phyloP scores from a whole-genome alignment of 2,888 invertebrate genomes.

The Eupeodes latifasciatus region DNA sequence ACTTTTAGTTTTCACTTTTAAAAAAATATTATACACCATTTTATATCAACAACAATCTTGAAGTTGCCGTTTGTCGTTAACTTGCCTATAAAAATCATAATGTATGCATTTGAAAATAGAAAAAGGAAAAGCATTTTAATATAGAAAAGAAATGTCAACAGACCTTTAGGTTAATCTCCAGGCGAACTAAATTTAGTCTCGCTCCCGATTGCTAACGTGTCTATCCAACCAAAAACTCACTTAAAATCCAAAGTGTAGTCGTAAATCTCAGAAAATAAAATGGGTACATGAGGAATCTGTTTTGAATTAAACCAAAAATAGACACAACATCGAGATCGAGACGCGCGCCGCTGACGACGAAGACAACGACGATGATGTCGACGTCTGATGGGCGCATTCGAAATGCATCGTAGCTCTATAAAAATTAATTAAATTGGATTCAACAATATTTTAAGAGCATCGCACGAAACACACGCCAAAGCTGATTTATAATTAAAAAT shows the following conservation, averaged over 20 bases:
- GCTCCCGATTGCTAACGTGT: not conserved
- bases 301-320: conserved; percentile 65
- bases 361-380: not conserved
- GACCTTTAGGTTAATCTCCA: conserved; percentile 61
- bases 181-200: conserved; percentile 56
- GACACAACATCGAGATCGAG: conserved; percentile 13
- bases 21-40: conserved; percentile 7
- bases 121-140: not conserved
- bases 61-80: not conserved
- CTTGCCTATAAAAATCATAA: conserved; percentile 18
- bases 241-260: conserved; percentile 15
- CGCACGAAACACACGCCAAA: conserved; percentile 17
- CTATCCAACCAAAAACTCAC: conserved; percentile 20
- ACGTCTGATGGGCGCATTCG: conserved; percentile 27
- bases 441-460: conserved; percentile 31
- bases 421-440: conserved; percentile 48
- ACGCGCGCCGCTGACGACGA: not conserved
- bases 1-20: conserved; percentile 47
- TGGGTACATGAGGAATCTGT: conserved; percentile 27
- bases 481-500: conserved; percentile 21
- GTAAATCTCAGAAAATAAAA: conserved; percentile 13
- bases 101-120: conserved; percentile 16
- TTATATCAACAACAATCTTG: not conserved
- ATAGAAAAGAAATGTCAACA: conserved; percentile 45
- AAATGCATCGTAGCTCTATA: not conserved